Base-by-base conservation (phyloP, 2,888 invertebrate genomes). In the Taenaris catops region DNA sequence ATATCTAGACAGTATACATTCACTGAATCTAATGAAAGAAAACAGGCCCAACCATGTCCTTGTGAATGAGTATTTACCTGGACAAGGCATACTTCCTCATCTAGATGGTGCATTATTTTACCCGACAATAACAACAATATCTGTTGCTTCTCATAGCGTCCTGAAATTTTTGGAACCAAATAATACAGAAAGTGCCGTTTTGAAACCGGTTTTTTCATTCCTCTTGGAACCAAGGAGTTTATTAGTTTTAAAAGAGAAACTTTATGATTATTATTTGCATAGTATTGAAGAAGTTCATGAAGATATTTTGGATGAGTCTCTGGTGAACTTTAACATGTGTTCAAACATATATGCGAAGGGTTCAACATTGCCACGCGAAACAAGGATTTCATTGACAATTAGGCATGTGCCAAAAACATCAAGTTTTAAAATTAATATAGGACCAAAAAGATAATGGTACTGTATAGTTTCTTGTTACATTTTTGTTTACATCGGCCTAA, bases 31-130 rank as follows among this genome's bases (percentile, higher is more conserved):
- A 18, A 96, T 97, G 86, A 90, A 89, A 25, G 89, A 89, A 1
- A 91, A 91, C 45, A 89, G 87, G 40, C 94, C 98, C 0, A 99
- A 99, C 73, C 99, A 99, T 86, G 93, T 98, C 1, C 83, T 99
- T 17, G 92, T 99, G 0, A 99, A 99, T 86, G 98, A 99, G 74
- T 99, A 99, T 79, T 70, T 90, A 42, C 89, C 97, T 0, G 96
- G 96, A 0, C 97, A 99, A 80, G 99, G 99, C 6, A 98, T 99
- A 42, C 94, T 99, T 94, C 95, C 98, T 1, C 99, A 99, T 81
- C 91, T 94, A 10, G 99, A 99, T 81, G 99, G 99, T 0, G 94
- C 96, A 0, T 79, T 99, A 7, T 99, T 98, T 71, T 92, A 92
- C 70, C 98, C 98, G 0, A 93, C 93, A 6, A 95, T 99, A 34